Conservation (phyloP, 2,113 vertebrate species). For the Chionodraco myersi region DNA sequence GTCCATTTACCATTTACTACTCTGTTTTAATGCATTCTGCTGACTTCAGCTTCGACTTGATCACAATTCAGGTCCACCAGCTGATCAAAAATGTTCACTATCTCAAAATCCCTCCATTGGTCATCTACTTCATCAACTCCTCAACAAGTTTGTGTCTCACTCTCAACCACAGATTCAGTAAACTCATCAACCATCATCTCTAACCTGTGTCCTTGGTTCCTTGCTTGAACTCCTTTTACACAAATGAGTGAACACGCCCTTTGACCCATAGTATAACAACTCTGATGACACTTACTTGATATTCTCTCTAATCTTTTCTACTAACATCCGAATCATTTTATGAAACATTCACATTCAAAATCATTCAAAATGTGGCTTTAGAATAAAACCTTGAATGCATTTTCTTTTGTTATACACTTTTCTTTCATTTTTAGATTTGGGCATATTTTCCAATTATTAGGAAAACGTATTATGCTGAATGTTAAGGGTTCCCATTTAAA, state of each 20-base stretch:
- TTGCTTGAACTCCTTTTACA: not conserved
- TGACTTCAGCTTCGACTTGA: not conserved
- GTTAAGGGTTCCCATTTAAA: no score
- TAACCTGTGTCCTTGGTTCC: not conserved
- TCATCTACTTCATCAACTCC: not conserved
- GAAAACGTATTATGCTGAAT: not conserved
- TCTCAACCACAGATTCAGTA: not conserved
- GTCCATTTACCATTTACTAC: not conserved
- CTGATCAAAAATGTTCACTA: not conserved
- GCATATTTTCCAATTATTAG: not conserved
- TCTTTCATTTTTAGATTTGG: not conserved
- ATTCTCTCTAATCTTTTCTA: no score
- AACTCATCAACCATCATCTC: not conserved
- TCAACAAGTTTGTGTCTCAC: no score
- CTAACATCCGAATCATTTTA: no score
- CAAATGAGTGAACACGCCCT: not conserved
- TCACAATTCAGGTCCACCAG: not conserved
- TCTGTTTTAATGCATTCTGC: not conserved
- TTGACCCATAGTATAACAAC: no score
- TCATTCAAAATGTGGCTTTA: not conserved
- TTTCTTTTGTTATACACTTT: not conserved
- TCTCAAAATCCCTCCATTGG: not conserved
- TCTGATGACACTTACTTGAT: not conserved
- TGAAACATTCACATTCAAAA: no score
- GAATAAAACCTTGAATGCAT: not conserved